phyloP scores from a whole-genome alignment of 2,797 vertebrate genomes.

The Myripristis jacobus region DNA sequence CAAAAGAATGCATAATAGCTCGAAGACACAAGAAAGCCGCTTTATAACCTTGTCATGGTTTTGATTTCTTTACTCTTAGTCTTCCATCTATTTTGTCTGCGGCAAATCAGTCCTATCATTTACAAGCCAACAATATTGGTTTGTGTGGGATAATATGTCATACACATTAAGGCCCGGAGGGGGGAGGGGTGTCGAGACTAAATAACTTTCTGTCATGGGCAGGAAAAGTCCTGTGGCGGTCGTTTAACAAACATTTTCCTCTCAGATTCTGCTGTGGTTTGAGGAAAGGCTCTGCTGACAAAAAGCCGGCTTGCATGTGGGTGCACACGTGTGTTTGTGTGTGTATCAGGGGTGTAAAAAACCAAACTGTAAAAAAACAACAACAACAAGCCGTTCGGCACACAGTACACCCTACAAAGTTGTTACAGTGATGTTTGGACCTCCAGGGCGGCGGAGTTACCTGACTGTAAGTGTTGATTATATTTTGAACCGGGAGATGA shows the following conservation, averaged over 20 bases:
- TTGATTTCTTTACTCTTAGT: constrained; percentile 68
- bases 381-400: too few relatives aligned
- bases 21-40: constrained; percentile 71
- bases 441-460: too few relatives aligned
- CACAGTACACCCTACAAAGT: too few relatives aligned
- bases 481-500: too few relatives aligned
- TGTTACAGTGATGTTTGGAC: too few relatives aligned
- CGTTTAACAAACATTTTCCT: constrained; percentile 30
- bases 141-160: constrained; percentile 31
- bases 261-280: constrained; percentile 15
- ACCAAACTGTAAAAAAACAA: too few relatives aligned
- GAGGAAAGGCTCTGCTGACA: neutral
- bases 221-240: constrained; percentile 20
- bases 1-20: constrained; percentile 80
- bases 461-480: too few relatives aligned
- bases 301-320: neutral
- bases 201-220: constrained; percentile 35
- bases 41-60: constrained; percentile 76
- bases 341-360: too few relatives aligned
- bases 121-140: constrained; percentile 54
- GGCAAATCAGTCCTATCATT: constrained; percentile 46
- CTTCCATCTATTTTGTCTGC: constrained; percentile 52
- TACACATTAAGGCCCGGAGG: constrained; percentile 5
- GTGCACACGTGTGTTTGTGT: neutral
- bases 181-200: constrained; percentile 19